These are phyloP conservation scores for Salticus scenicus DNA, from an alignment of 2,888 invertebrate species.

Conservation along the genomic window DNA sequence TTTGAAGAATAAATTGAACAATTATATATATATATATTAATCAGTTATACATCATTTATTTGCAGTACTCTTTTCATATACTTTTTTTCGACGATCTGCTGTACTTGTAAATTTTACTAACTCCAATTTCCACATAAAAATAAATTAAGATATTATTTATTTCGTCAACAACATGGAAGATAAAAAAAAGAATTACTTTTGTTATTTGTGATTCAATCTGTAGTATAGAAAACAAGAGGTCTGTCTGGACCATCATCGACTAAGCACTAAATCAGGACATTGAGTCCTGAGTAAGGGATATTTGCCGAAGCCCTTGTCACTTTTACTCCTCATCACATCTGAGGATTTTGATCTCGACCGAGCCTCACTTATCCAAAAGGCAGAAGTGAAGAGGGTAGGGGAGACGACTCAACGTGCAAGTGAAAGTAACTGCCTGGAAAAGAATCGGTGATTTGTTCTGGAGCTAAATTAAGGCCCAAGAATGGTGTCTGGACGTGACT, in stretches of 20 bases:
- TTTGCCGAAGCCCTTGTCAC: conserved; percentile 63
- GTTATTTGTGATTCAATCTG: conserved; percentile 2
- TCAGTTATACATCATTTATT: no score
- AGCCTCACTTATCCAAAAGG: conserved; percentile 19
- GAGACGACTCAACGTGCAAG: conserved; percentile 37
- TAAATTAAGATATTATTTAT: no score
- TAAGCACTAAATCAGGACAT: conserved; percentile 44
- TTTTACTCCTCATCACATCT: conserved; percentile 51
- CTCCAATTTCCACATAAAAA: no score
- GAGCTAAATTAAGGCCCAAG: conserved; percentile 65
- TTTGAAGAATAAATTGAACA: no score
- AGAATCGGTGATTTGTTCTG: conserved; percentile 69
- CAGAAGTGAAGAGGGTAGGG: neutral
- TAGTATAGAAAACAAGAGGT: neutral
- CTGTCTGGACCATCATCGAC: conserved; percentile 1
- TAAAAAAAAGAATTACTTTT: no score
- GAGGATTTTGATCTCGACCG: conserved; percentile 47
- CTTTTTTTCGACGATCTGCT: no score
- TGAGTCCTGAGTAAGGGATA: conserved; percentile 38
- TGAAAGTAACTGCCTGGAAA: conserved; percentile 70
- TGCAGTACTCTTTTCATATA: no score
- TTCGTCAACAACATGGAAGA: no score
- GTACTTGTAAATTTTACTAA: no score
- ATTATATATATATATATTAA: no score
- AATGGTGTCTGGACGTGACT: conserved; percentile 60